These are phyloP conservation scores for Salvelinus sp. DNA, from an alignment of 2,113 vertebrate genomes.

Conservation along the genomic window DNA sequence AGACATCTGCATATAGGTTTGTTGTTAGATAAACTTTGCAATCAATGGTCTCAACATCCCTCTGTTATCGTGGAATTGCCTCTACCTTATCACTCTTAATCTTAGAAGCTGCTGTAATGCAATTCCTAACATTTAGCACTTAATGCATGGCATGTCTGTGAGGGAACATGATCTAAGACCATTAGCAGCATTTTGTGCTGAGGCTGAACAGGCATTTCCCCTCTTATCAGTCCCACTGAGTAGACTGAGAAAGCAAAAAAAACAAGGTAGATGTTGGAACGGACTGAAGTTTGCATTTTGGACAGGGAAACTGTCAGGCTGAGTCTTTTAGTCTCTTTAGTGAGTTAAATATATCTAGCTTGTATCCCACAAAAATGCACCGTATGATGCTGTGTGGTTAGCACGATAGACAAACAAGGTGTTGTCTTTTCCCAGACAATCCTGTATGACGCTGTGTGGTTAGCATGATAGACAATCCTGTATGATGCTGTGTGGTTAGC, in stretches of 20 bases:
- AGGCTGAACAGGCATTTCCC: constrained; percentile 71
- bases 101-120: constrained; percentile 81
- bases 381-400: too few species aligned
- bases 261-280: constrained; percentile 52
- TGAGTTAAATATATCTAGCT: too few species aligned
- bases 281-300: constrained; percentile 41
- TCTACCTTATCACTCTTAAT: constrained; percentile 84
- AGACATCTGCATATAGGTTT: too few species aligned
- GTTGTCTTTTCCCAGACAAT: too few species aligned
- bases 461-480: too few species aligned
- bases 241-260: constrained; percentile 45
- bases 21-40: too few species aligned
- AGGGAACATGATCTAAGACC: constrained; percentile 80
- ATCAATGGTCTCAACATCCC: too few species aligned
- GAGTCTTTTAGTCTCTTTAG: background rate
- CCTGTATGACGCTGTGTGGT: too few species aligned
- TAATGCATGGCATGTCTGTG: constrained; percentile 71
- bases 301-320: constrained; percentile 19
- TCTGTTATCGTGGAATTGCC: too few species aligned
- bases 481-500: too few species aligned
- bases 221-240: constrained; percentile 61
- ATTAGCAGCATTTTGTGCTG: constrained; percentile 79
- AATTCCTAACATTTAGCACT: constrained; percentile 87
- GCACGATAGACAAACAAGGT: too few species aligned
- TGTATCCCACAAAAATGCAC: too few species aligned